A percentile compares a stretch with the other conserved stretches of the same genome.
These are phyloP conservation scores for Chlorodrepanis virens DNA, from an alignment of 2,113 vertebrate genomes.

Conservation along the genomic window DNA sequence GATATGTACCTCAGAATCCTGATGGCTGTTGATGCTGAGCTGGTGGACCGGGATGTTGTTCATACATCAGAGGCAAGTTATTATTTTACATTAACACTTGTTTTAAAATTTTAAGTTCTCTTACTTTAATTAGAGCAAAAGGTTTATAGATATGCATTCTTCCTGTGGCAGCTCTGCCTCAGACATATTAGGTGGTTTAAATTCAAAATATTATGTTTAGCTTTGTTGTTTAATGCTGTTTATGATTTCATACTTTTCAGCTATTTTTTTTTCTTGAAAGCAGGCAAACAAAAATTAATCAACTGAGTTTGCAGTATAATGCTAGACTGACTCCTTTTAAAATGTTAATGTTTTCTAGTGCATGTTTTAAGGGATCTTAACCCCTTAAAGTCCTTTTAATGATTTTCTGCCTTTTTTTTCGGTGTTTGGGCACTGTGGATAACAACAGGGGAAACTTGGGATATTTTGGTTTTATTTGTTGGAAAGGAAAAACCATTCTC, in stretches of 20 bases:
- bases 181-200: not conserved
- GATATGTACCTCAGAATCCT: constrained; percentile 94
- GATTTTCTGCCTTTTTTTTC: not conserved
- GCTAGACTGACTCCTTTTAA: not conserved
- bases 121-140: not conserved
- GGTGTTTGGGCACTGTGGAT: not conserved
- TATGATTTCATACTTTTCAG: not conserved
- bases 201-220: not conserved
- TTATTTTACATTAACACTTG: not conserved
- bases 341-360: not conserved
- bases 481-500: not conserved
- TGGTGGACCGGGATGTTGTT: constrained; percentile 93
- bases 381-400: not conserved
- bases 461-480: not conserved
- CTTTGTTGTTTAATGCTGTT: not conserved
- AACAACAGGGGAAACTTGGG: fast-evolving
- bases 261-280: not conserved
- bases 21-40: constrained; percentile 95
- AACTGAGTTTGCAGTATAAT: not conserved
- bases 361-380: not conserved
- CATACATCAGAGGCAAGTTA: constrained; percentile 87
- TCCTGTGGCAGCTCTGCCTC: not conserved
- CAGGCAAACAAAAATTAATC: not conserved
- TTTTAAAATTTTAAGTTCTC: not conserved
- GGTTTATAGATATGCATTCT: not conserved